A percentile compares a stretch with the other conserved stretches of the same genome.
Conservation (phyloP, 2,113 vertebrate species). For the Indri indri region DNA sequence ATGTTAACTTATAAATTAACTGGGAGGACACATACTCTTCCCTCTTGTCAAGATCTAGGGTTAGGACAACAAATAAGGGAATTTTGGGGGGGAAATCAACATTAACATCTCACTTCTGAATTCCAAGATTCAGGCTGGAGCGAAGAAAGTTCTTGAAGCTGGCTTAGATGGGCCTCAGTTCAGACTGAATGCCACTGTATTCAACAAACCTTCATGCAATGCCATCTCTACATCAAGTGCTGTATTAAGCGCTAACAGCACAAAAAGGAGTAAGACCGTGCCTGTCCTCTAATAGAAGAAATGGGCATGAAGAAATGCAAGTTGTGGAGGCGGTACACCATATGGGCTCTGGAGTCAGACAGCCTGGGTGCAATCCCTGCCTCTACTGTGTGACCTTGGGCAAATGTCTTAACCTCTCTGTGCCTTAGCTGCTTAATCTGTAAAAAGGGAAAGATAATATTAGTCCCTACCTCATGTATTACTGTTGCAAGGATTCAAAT, state of each 20-base stretch:
- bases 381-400: background rate
- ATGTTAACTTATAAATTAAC: background rate
- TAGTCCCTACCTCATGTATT: background rate
- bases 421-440: background rate
- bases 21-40: background rate
- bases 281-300: background rate
- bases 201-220: background rate
- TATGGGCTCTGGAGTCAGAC: background rate
- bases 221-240: background rate
- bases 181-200: background rate
- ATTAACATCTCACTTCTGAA: background rate
- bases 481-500: background rate
- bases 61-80: background rate
- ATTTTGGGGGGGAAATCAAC: background rate
- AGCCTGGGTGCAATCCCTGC: background rate
- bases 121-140: background rate
- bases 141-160: background rate
- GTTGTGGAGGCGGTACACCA: background rate
- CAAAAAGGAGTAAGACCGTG: background rate
- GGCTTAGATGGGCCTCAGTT: background rate
- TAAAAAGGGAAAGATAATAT: background rate
- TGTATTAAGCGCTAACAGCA: background rate
- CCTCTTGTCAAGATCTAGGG: background rate
- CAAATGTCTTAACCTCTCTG: background rate
- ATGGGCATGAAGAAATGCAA: background rate